A percentile compares a stretch with the other conserved stretches of the same genome.
Evolutionary conservation across 2,797 vertebrate species (phyloP).

Genomic region (Chloroceryle amazona): DNA sequence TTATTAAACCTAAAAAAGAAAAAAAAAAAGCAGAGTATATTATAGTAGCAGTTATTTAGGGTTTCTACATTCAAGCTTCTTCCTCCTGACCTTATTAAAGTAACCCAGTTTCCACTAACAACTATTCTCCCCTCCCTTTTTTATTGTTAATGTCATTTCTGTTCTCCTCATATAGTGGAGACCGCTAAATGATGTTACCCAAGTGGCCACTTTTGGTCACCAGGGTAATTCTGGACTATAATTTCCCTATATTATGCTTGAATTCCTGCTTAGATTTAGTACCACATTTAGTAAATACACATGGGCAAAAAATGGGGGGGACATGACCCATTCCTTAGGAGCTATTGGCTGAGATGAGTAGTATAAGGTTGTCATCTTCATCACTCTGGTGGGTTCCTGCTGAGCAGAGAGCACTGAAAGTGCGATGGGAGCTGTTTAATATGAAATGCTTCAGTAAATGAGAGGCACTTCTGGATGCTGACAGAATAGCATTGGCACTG

Average conservation of each 20-base stretch:
- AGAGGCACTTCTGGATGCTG: slow-evolving; percentile 81
- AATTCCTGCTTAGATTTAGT: slow-evolving; percentile 54
- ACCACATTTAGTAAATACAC: slow-evolving; percentile 45
- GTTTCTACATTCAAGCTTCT: slow-evolving; percentile 12
- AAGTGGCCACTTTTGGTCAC: slow-evolving; percentile 59
- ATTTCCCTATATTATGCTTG: slow-evolving; percentile 58
- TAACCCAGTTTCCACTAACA: slow-evolving; percentile 66
- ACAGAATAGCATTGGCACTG: slow-evolving; percentile 78
- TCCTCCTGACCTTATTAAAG: slow-evolving; percentile 69
- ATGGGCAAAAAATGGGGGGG: background rate
- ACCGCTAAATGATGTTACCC: slow-evolving; percentile 65
- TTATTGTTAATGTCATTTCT: slow-evolving; percentile 68
- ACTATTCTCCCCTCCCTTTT: slow-evolving; percentile 24
- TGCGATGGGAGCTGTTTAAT: slow-evolving; percentile 75
- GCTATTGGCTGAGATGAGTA: slow-evolving; percentile 81
- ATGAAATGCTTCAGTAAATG: slow-evolving; percentile 75
- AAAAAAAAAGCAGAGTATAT: slow-evolving; percentile 24
- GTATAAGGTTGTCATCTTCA: slow-evolving; percentile 81
- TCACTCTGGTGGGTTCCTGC: slow-evolving; percentile 81
- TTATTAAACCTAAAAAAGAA: slow-evolving; percentile 59
- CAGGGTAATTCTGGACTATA: slow-evolving; percentile 61
- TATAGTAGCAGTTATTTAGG: slow-evolving; percentile 48
- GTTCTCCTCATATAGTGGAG: slow-evolving; percentile 12
- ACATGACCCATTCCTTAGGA: background rate
- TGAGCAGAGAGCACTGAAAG: slow-evolving; percentile 78